Base-by-base conservation (phyloP, 2,888 invertebrate genomes). In the Drosophila bunnanda region DNA sequence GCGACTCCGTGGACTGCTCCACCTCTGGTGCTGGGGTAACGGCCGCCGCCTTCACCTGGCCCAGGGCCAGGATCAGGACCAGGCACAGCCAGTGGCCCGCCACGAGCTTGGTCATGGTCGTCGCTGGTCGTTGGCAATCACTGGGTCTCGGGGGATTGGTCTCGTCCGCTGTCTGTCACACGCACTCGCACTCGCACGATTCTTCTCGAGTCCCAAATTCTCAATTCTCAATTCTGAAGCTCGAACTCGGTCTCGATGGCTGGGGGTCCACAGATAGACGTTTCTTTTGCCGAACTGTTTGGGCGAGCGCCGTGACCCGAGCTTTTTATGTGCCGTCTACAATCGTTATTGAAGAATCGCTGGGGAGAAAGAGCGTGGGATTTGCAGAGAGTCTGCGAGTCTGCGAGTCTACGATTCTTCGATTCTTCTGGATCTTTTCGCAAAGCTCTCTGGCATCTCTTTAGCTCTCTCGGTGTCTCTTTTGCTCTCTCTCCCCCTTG, bases 321-420 rank as follows among this genome's bases (percentile, higher is more conserved):
- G 90, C 90, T 91, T 91, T 91, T 91, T 91, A 91, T 91, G 88
- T 89, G 80, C 73, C 84, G 65, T 71, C 80, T 78, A 82, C 72
- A 84, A 79, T 74, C 60, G 76, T 34, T 48, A 46, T 34, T 78
- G 71, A 52, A 48, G 48, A 20, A 48, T 48, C 30, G 13, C 15
- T 2, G 25, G 30, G 28, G 2, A 30, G 30, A 20, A 28, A 50
- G 50, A 50, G 50, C 50, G 50, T 50, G 50, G 32, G 50, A 20
- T 50, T 20, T 20, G 32, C 20, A 20, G 50, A 52, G 50, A 52
- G 50, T 48, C 48, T 20, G 13, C 17, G n/a, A n/a, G 5, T 48
- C 13, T 48, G 7, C 17, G 4, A 13, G 7, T 30, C 28, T 17
- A 5, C n/a, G 20, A 17, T 12, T 46, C 44, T 46, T n/a, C 46